These are phyloP conservation scores for Nettapus auritus DNA, from an alignment of 2,113 vertebrate genomes.

Conservation along the genomic window DNA sequence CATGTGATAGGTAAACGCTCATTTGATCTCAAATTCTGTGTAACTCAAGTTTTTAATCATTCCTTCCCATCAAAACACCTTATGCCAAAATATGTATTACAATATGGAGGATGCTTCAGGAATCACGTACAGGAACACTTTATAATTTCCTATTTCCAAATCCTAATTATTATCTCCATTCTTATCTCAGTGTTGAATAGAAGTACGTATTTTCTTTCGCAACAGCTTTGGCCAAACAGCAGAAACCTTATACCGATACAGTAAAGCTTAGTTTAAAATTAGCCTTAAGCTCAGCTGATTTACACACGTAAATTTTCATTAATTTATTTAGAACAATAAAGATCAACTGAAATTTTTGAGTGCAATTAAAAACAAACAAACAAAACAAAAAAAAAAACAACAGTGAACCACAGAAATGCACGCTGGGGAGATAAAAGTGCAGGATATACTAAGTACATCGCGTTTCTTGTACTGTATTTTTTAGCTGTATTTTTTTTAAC, in stretches of 20 bases:
- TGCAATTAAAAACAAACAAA: neutral
- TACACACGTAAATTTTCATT: neutral
- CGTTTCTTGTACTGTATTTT: too few species aligned
- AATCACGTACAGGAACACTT: neutral
- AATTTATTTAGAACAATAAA: neutral
- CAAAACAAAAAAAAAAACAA: neutral
- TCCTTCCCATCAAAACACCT: neutral
- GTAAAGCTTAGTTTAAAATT: neutral
- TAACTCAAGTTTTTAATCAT: neutral
- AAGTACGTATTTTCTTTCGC: neutral
- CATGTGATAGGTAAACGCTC: neutral
- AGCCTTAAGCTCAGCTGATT: neutral
- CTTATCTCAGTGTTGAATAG: neutral
- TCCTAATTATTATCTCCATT: neutral
- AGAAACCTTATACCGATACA: neutral
- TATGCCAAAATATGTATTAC: neutral
- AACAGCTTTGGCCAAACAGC: neutral
- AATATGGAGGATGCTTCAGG: accelerated
- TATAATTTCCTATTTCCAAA: neutral
- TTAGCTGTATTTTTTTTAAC: too few species aligned
- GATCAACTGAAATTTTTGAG: neutral
- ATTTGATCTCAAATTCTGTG: neutral
- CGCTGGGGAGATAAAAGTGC: neutral
- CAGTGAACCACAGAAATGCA: neutral
- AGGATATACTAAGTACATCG: neutral